phyloP scores from a whole-genome alignment of 2,888 invertebrate species.

The Chloromyia formosa region DNA sequence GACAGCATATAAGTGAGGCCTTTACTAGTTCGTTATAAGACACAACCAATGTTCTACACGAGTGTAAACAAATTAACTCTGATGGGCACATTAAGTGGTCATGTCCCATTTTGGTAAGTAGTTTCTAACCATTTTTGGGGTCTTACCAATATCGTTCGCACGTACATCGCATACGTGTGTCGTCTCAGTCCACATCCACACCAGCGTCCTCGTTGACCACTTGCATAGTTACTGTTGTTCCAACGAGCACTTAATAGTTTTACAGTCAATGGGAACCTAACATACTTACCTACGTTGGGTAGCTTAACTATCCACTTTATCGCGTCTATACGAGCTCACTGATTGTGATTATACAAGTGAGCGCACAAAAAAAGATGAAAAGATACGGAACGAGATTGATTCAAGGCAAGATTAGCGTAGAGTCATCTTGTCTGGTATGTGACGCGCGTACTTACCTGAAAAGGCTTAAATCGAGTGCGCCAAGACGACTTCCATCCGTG shows the following conservation, averaged over 20 bases:
- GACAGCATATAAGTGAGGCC: neutral
- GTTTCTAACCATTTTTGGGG: slow-evolving; percentile 48
- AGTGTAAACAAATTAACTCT: slow-evolving; percentile 50
- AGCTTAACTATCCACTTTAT: slow-evolving; percentile 20
- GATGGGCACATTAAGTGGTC: slow-evolving; percentile 46
- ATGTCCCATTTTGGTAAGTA: slow-evolving; percentile 49
- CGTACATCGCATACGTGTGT: neutral
- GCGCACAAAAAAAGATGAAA: neutral
- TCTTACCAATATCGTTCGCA: slow-evolving; percentile 32
- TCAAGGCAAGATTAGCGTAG: slow-evolving; percentile 42
- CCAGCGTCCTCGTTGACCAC: neutral
- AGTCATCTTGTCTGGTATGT: slow-evolving; percentile 48
- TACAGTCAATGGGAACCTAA: neutral
- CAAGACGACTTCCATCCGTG: neutral
- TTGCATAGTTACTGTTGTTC: neutral
- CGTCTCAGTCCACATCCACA: neutral
- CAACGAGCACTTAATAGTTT: neutral
- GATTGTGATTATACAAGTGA: slow-evolving; percentile 19
- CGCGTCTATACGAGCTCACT: neutral
- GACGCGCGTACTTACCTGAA: slow-evolving; percentile 23
- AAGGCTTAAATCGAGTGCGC: slow-evolving; percentile 16
- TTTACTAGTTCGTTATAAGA: neutral
- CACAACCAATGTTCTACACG: slow-evolving; percentile 22
- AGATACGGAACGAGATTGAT: neutral
- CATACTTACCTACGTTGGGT: neutral